Conservation (phyloP, 2,113 vertebrate genomes). For the Sylvilagus bachmani region DNA sequence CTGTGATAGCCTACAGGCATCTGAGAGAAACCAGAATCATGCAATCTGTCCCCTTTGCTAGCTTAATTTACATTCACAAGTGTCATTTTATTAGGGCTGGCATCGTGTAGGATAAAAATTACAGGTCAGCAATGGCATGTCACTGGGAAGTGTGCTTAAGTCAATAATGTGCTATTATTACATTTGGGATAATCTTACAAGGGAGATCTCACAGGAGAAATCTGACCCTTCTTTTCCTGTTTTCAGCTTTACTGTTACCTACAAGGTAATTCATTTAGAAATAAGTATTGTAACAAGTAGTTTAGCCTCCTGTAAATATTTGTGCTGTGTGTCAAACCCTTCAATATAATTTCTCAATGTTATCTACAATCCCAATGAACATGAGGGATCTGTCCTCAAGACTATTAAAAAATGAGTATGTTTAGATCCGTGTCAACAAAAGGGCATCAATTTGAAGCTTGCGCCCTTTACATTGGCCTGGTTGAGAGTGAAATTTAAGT, state of each 20-base stretch:
- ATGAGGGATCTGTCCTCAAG: slow-evolving; percentile 58
- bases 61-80: slow-evolving; percentile 92
- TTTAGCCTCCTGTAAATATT: slow-evolving; percentile 80
- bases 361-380: slow-evolving; percentile 33
- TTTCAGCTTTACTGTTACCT: slow-evolving; percentile 83
- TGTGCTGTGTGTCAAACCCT: slow-evolving; percentile 78
- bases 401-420: slow-evolving; percentile 38
- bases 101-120: slow-evolving; percentile 90
- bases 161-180: slow-evolving; percentile 90
- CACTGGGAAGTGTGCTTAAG: slow-evolving; percentile 89
- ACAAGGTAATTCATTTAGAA: slow-evolving; percentile 87
- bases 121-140: slow-evolving; percentile 90
- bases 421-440: slow-evolving; percentile 58
- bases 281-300: slow-evolving; percentile 80
- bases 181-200: slow-evolving; percentile 90
- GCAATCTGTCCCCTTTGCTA: slow-evolving; percentile 92
- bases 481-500: slow-evolving; percentile 52
- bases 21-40: slow-evolving; percentile 91
- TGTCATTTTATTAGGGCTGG: slow-evolving; percentile 91
- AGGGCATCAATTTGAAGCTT: slow-evolving; percentile 21
- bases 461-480: slow-evolving; percentile 65
- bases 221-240: slow-evolving; percentile 88
- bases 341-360: slow-evolving; percentile 62
- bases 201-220: slow-evolving; percentile 86
- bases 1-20: slow-evolving; percentile 93